A percentile compares a stretch with the other conserved stretches of the same genome.
Evolutionary conservation across 2,797 vertebrate species (phyloP).

Genomic region (Danio jaintianensis): DNA sequence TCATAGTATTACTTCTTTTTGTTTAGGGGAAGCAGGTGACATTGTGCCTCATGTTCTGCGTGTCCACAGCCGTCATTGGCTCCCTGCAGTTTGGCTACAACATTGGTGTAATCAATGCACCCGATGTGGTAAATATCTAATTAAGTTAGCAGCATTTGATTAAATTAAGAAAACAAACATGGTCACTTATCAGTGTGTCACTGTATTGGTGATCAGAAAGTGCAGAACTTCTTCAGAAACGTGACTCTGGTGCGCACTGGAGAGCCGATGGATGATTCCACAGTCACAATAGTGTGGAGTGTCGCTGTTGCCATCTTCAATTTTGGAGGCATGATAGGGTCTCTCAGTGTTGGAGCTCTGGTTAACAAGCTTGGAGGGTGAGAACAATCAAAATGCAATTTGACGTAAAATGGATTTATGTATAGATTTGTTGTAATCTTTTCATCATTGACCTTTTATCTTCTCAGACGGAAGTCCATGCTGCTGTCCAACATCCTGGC

Average conservation of each 20-base stretch:
- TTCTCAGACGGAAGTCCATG: constrained; percentile 89
- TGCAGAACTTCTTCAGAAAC: constrained; percentile 82
- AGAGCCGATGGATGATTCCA: constrained; percentile 40
- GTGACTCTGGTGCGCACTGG: constrained; percentile 73
- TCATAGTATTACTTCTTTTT: constrained; percentile 19
- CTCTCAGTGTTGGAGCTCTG: constrained; percentile 86
- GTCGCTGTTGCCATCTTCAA: constrained; percentile 93
- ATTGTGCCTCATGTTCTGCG: constrained; percentile 79
- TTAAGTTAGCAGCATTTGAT: neutral
- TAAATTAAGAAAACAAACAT: neutral
- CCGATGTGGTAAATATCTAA: constrained; percentile 78
- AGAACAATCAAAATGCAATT: constrained; percentile 46
- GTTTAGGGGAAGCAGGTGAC: constrained; percentile 80
- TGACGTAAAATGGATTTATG: no score
- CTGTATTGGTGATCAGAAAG: constrained; percentile 77
- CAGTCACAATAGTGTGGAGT: constrained; percentile 86
- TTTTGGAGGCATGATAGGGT: constrained; percentile 93
- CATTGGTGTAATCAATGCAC: constrained; percentile 94
- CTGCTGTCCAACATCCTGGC: constrained; percentile 86
- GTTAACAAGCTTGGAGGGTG: constrained; percentile 94
- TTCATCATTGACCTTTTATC: neutral
- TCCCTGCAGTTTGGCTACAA: constrained; percentile 96
- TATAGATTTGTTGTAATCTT: no score
- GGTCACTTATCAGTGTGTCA: neutral
- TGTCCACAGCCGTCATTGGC: constrained; percentile 85